Conservation (phyloP, 2,888 invertebrate genomes). For the Drosophila prostipennis region DNA sequence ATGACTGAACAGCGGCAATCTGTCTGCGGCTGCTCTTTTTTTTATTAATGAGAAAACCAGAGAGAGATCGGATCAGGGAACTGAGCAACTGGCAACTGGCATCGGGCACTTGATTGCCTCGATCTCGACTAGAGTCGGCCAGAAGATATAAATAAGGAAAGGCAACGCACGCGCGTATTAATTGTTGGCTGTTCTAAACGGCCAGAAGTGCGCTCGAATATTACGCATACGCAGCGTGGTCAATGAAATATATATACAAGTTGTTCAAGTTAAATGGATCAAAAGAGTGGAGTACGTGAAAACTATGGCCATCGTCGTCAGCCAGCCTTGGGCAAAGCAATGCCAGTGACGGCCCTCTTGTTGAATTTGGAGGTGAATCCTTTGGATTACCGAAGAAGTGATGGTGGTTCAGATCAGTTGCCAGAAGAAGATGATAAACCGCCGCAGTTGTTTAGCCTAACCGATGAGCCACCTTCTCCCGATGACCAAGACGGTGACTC, state of each 20-base stretch:
- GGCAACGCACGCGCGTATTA: constrained; percentile 81
- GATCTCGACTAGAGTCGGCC: constrained; percentile 75
- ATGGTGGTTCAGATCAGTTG: constrained; percentile 33
- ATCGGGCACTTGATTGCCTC: constrained; percentile 82
- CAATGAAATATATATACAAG: constrained; percentile 16
- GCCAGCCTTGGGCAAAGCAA: constrained; percentile 82
- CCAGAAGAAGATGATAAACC: constrained; percentile 72
- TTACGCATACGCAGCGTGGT: constrained; percentile 57
- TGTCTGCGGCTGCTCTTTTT: constrained; percentile 22
- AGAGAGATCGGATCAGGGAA: constrained; percentile 38
- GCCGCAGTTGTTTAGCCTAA: constrained; percentile 72
- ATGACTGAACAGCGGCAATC: constrained; percentile 44
- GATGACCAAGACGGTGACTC: constrained; percentile 36
- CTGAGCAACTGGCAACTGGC: constrained; percentile 41
- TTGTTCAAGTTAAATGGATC: constrained; percentile 30
- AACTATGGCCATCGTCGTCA: constrained; percentile 80
- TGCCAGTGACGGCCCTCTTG: constrained; percentile 83
- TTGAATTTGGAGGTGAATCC: constrained; percentile 68
- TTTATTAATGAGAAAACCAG: constrained; percentile 50
- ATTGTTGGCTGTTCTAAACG: constrained; percentile 69
- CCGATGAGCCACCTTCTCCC: constrained; percentile 56
- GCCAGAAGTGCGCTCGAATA: constrained; percentile 39
- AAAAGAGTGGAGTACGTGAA: constrained; percentile 33
- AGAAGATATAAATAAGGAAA: constrained; percentile 84
- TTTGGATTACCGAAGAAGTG: constrained; percentile 42